Evolutionary conservation across 2,113 vertebrate species (phyloP), one percentile per base, ranked within the genome.

Genomic region (Lampris incognitus): DNA sequence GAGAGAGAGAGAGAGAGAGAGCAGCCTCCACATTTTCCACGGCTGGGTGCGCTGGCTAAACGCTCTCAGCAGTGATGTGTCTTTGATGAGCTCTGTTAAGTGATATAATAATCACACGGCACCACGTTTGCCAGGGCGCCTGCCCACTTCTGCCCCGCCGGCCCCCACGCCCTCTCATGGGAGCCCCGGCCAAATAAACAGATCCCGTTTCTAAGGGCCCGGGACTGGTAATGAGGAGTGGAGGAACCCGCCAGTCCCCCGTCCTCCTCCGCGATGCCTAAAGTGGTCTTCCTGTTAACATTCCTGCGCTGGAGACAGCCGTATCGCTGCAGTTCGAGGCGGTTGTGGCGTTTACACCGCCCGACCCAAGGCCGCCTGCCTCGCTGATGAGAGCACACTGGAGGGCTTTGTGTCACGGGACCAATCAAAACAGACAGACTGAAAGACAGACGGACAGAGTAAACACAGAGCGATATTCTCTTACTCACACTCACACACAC

Each of bases 61-160:
- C 36, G 51, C 75, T 81, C 72, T 74, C 78, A 88, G 72, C 89
- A 90, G 82, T 79, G 60, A 90, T 83, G 84, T 85, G 65, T 89
- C 79, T 91, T 90, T 93, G 91, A 91, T 90, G 88, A 91, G 78
- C 78, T 75, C 74, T 68, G 78, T 87, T 86, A 88, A 89, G 86
- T 88, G 84, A 89, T 84, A 89, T 76, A 90, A 90, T 91, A 91
- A 93, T 91, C 86, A 89, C 83, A 75, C 67, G 52, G 67, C 69
- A 37, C 46, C 76, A 67, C 48, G 48, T 83, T 82, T 75, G 67
- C 82, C 82, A 70, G 67, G 89, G 79, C 63, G 84, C 85, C 81
- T 72, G 76, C 24, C 74, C 80, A 66, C 38, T 63, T 24, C 63
- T 76, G 81, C 74, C 68, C 64, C 42, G 62, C 70, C 79, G 75